A percentile compares a stretch with the other conserved stretches of the same genome.
phyloP scores from a whole-genome alignment of 2,888 invertebrate genomes.

The Trichacis sp. region DNA sequence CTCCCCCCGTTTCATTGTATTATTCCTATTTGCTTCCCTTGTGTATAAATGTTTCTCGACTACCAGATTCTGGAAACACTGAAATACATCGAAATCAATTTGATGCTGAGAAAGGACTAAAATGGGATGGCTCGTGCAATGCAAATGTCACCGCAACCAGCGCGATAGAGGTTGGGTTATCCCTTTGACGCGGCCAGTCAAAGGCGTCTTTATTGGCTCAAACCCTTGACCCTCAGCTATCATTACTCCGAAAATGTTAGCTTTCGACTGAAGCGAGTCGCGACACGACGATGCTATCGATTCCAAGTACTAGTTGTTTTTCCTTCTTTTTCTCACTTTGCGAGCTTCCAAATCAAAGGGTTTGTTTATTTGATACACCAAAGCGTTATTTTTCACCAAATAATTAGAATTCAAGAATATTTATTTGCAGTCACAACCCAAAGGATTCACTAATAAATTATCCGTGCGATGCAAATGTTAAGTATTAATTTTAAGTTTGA shows the following conservation, averaged over 20 bases:
- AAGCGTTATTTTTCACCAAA: too few species aligned
- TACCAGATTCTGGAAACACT: slow-evolving; percentile 13
- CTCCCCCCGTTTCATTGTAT: too few species aligned
- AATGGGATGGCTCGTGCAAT: slow-evolving; percentile 39
- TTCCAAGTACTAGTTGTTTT: slow-evolving; percentile 3
- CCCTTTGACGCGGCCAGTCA: slow-evolving; percentile 41
- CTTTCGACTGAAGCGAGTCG: slow-evolving; percentile 26
- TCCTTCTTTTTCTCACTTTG: neutral
- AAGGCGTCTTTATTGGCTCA: slow-evolving; percentile 40
- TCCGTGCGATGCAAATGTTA: too few species aligned
- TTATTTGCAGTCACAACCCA: too few species aligned
- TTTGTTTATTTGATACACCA: neutral
- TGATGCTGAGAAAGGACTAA: slow-evolving; percentile 25
- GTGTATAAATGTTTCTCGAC: slow-evolving; percentile 25
- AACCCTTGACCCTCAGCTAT: slow-evolving; percentile 35
- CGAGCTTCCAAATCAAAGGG: neutral
- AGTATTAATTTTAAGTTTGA: too few species aligned
- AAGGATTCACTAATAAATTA: too few species aligned
- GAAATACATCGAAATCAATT: slow-evolving; percentile 37
- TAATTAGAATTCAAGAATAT: too few species aligned
- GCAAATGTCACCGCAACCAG: slow-evolving; percentile 45
- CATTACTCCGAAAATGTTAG: slow-evolving; percentile 38
- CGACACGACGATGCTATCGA: slow-evolving; percentile 21
- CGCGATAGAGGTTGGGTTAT: slow-evolving; percentile 42
- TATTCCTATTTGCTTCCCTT: too few species aligned